Base-by-base conservation (phyloP, 2,113 vertebrate genomes). In the Gnathonemus longibarbis region DNA sequence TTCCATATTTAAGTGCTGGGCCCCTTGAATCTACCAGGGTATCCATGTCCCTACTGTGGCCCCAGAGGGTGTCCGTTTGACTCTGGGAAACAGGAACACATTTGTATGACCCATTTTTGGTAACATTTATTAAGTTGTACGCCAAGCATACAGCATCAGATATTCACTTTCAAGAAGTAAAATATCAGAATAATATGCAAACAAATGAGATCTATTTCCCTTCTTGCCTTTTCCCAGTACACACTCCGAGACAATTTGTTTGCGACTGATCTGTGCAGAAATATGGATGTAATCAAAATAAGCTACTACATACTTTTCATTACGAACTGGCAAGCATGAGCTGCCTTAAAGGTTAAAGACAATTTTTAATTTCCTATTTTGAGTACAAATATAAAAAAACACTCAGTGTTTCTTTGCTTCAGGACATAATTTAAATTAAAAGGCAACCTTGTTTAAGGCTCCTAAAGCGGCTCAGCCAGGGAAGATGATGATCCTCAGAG, bases 311-410 rank as follows among this genome's bases (percentile, higher is more conserved):
- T 48, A 49, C 21, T n/a, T 27, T 50, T 46, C 45, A 85, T 49
- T 49, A 85, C 10, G 50, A 15, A 87, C 5, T 27, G 39, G 50
- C n/a, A 87, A 53, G 35, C 39, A 87, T 53, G 50, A 17, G 31
- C n/a, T 87, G 85, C 85, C 50, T 87, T 35, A 53, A 87, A 87
- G 85, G 85, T 87, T 87, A 87, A 48, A 84, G 24, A 56, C 85
- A 87, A 87, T 56, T 87, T 87, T 52, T 52, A 87, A 56, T 87
- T 87, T 87, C 85, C 85, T 35, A 56, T 52, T 87, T 56, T 56
- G 48, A 84, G 48, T 35, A 53, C 15, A 87, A 21, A 87, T 35
- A 53, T 27, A 46, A 50, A 87, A 52, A 87, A 87, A 48, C 2
- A 19, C 13, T 42, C 74, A 80, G 35, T 83, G 13, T 87, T 84